phyloP scores from a whole-genome alignment of 2,888 invertebrate species.

The Pelosia muscerda region DNA sequence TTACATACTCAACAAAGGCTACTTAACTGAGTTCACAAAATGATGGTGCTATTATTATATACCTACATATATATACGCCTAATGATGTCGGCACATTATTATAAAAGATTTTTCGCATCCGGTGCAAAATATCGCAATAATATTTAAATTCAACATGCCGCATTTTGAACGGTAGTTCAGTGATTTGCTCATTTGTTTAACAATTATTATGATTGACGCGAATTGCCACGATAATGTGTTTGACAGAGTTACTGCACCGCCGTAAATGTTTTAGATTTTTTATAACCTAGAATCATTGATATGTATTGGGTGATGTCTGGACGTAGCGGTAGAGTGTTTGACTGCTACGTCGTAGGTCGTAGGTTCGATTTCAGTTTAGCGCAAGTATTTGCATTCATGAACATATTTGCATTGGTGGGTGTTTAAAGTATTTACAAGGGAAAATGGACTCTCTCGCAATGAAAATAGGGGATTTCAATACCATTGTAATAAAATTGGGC shows the following conservation, averaged over 20 bases:
- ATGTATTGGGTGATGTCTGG: too few relatives aligned
- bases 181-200: constrained; percentile 36
- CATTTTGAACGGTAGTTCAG: constrained; percentile 35
- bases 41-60: neutral
- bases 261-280: neutral
- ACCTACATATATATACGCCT: neutral
- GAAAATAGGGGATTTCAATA: too few relatives aligned
- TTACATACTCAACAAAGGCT: neutral
- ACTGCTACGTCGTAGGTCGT: too few relatives aligned
- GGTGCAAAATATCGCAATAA: constrained; percentile 37
- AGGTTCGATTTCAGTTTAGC: too few relatives aligned
- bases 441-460: too few relatives aligned
- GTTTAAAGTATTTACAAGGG: too few relatives aligned
- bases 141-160: constrained; percentile 31
- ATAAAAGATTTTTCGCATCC: constrained; percentile 38
- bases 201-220: constrained; percentile 32
- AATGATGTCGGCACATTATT: constrained; percentile 21
- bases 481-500: too few relatives aligned
- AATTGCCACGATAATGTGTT: constrained; percentile 20
- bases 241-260: neutral
- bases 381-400: too few relatives aligned
- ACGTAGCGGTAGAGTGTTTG: too few relatives aligned
- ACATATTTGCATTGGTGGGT: too few relatives aligned
- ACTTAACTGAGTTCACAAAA: neutral
- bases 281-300: neutral